phyloP scores from a whole-genome alignment of 2,888 invertebrate species.

The Portevinia maculata region DNA sequence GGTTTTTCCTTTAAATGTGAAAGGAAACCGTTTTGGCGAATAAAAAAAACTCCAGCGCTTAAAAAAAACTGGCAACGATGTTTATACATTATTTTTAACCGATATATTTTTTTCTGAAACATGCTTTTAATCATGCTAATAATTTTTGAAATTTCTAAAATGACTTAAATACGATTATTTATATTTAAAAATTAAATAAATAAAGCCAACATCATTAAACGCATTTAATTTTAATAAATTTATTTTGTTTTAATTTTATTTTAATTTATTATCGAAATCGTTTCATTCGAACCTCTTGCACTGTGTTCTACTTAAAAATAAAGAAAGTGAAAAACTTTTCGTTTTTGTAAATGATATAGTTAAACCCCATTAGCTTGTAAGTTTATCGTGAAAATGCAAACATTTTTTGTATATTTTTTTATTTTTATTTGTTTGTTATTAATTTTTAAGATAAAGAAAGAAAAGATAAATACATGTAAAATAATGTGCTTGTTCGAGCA shows the following conservation, averaged over 20 bases:
- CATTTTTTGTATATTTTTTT: constrained; percentile 30
- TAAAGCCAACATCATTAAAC: constrained; percentile 61
- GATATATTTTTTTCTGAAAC: constrained; percentile 35
- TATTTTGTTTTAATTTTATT: constrained; percentile 17
- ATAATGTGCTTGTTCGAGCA: constrained; percentile 15
- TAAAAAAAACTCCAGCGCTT: constrained; percentile 72
- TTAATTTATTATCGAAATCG: constrained; percentile 19
- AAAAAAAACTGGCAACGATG: constrained; percentile 76
- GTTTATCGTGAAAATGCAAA: constrained; percentile 48
- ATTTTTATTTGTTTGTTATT: no score
- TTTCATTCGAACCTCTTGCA: constrained; percentile 66
- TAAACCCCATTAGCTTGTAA: constrained; percentile 64
- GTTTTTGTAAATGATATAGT: constrained; percentile 40
- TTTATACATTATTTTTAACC: constrained; percentile 6
- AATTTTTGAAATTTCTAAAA: constrained; percentile 23
- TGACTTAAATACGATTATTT: constrained; percentile 47
- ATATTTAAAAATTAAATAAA: constrained; percentile 63
- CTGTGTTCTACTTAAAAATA: constrained; percentile 61
- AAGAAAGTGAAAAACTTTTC: not conserved
- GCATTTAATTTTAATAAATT: constrained; percentile 68
- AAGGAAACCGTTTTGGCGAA: constrained; percentile 42
- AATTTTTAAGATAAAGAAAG: constrained; percentile 45
- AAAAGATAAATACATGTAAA: constrained; percentile 28
- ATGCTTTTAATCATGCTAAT: constrained; percentile 43
- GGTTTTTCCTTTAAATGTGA: constrained; percentile 46